Conservation (phyloP, 2,888 invertebrate species). For the Molorchus minor region DNA sequence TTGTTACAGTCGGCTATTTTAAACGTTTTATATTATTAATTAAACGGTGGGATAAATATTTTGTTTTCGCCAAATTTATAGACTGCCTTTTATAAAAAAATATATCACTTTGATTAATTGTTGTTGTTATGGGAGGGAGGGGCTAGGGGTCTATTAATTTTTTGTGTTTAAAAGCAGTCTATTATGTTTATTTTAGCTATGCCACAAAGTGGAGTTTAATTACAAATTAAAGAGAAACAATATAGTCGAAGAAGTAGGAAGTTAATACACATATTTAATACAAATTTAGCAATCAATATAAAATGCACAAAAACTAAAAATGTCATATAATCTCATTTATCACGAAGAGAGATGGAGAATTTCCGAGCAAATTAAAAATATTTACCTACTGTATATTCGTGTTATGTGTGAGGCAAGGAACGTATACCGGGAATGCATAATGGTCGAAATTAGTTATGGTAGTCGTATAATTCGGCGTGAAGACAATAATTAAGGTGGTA, state of each 20-base stretch:
- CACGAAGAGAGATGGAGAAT: no score
- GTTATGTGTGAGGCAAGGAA: slow-evolving; percentile 11
- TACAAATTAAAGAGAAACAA: no score
- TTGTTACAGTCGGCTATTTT: not conserved
- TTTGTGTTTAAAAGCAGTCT: slow-evolving; percentile 1
- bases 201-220: no score
- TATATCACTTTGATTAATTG: slow-evolving; percentile 6
- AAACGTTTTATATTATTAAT: slow-evolving; percentile 5
- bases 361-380: no score
- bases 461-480: slow-evolving; percentile 29
- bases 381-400: not conserved
- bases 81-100: slow-evolving; percentile 11
- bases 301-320: no score
- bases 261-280: no score
- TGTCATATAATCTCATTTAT: no score
- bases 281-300: no score
- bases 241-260: no score
- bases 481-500: slow-evolving; percentile 25
- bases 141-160: no score
- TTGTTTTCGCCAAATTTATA: slow-evolving; percentile 9
- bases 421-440: slow-evolving; percentile 22
- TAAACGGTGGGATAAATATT: not conserved
- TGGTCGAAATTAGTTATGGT: slow-evolving; percentile 24
- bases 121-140: not conserved
- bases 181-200: no score